Evolutionary conservation across 1,140 invertebrate genomes (phyloP).

Genomic region (Hyphantria cunea): DNA sequence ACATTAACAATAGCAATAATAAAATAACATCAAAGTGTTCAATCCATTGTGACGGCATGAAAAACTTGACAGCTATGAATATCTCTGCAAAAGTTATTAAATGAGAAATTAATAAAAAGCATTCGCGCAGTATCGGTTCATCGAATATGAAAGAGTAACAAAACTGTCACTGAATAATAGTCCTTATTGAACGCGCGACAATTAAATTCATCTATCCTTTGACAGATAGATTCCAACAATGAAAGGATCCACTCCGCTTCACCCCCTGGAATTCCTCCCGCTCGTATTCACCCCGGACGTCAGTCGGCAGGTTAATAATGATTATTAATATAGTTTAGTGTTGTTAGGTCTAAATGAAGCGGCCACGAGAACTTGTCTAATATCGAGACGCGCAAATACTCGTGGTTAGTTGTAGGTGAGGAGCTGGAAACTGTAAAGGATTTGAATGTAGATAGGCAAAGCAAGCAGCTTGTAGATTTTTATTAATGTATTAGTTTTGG

Average conservation of each 20-base stretch:
- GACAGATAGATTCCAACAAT: constrained; percentile 53
- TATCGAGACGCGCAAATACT: constrained; percentile 64
- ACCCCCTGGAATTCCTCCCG: background rate
- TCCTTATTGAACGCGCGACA: constrained; percentile 52
- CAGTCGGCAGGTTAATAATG: constrained; percentile 56
- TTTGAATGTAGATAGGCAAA: too few relatives aligned
- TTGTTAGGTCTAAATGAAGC: constrained; percentile 65
- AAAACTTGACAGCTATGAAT: constrained; percentile 46
- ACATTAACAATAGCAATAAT: constrained; percentile 12
- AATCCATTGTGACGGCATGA: constrained; percentile 41
- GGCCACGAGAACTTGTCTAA: constrained; percentile 66
- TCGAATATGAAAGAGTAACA: constrained; percentile 47
- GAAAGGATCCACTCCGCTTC: constrained; percentile 12
- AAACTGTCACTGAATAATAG: constrained; percentile 41
- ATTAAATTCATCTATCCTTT: constrained; percentile 65
- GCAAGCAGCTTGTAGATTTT: too few relatives aligned
- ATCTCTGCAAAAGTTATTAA: constrained; percentile 51
- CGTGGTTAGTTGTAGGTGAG: constrained; percentile 42
- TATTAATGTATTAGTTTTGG: too few relatives aligned
- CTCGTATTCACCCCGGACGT: constrained; percentile 8
- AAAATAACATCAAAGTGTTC: constrained; percentile 28
- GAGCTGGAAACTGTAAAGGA: constrained; percentile 25
- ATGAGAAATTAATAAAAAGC: constrained; percentile 66
- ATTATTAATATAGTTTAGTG: constrained; percentile 74
- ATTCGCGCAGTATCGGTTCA: constrained; percentile 37